Percentiles rank a stretch among this genome's conserved stretches.
phyloP scores from a whole-genome alignment of 1,140 invertebrate genomes.

The Euschistus heros region DNA sequence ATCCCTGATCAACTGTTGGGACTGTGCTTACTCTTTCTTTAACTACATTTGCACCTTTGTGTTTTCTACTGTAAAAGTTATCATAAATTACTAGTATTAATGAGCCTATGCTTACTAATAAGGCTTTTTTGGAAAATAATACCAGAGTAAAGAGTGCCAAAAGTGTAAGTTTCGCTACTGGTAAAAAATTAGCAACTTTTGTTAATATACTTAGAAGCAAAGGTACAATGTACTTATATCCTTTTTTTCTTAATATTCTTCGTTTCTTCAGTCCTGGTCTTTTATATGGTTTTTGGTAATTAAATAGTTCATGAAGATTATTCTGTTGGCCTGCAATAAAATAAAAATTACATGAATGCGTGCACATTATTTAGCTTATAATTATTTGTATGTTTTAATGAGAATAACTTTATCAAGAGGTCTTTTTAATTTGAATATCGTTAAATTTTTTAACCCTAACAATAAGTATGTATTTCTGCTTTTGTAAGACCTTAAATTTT shows the following conservation, averaged over 20 bases:
- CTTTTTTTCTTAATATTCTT: not conserved
- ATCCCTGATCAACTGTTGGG: not conserved
- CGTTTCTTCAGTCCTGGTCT: not conserved
- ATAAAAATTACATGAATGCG: too few species aligned
- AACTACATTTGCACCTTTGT: not conserved
- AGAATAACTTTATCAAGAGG: too few species aligned
- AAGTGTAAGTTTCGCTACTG: conserved; percentile 17
- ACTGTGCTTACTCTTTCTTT: conserved; percentile 2
- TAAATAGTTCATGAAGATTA: not conserved
- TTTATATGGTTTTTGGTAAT: not conserved
- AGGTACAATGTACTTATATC: conserved; percentile 16
- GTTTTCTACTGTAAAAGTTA: not conserved
- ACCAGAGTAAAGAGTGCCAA: conserved; percentile 15
- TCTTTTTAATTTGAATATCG: too few species aligned
- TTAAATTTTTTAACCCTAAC: too few species aligned
- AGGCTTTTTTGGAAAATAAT: conserved; percentile 24
- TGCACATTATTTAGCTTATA: too few species aligned
- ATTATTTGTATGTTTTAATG: too few species aligned
- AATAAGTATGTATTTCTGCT: too few species aligned
- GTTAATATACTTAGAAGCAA: conserved; percentile 3
- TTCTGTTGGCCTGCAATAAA: not conserved
- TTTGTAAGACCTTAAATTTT: too few species aligned
- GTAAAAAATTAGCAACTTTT: conserved; percentile 18
- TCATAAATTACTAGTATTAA: conserved; percentile 21
- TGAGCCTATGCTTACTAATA: conserved; percentile 21